Percentiles rank a stretch among this genome's conserved stretches.
These are phyloP conservation scores for Sebastes itinus DNA, from an alignment of 2,797 vertebrate genomes.

Conservation along the genomic window DNA sequence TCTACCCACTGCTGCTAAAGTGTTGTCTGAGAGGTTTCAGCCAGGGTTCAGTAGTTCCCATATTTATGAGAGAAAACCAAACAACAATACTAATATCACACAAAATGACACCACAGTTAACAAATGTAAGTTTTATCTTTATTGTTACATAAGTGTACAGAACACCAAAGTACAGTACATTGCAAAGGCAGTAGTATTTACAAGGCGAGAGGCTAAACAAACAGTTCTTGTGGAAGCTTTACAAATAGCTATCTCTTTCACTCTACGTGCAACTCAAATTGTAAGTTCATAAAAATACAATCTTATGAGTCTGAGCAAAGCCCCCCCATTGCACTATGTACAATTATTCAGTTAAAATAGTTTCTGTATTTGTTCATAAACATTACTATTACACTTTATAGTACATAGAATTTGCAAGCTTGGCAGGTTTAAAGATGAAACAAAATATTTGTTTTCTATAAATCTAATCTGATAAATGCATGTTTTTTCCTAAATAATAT, in stretches of 20 bases:
- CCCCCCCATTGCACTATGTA: slow-evolving; percentile 80
- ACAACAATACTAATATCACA: neutral
- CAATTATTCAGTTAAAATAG: slow-evolving; percentile 80
- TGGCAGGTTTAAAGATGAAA: slow-evolving; percentile 81
- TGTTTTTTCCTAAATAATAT: slow-evolving; percentile 68
- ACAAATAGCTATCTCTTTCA: slow-evolving; percentile 79
- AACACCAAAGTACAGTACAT: slow-evolving; percentile 84
- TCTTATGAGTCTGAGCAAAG: slow-evolving; percentile 67
- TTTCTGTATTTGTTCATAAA: slow-evolving; percentile 75
- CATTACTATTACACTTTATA: slow-evolving; percentile 81
- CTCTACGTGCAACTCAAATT: slow-evolving; percentile 80
- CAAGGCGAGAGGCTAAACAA: slow-evolving; percentile 86
- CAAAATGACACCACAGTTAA: slow-evolving; percentile 23
- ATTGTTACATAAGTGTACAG: slow-evolving; percentile 85
- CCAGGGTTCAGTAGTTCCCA: neutral
- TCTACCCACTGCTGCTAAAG: too few species aligned
- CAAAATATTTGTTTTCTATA: slow-evolving; percentile 66
- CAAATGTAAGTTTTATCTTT: slow-evolving; percentile 70
- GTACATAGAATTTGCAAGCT: slow-evolving; percentile 87
- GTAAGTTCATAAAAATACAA: slow-evolving; percentile 78
- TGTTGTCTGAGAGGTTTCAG: neutral
- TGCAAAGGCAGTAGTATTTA: slow-evolving; percentile 90
- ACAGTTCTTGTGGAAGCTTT: slow-evolving; percentile 79
- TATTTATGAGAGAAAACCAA: neutral
- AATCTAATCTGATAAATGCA: slow-evolving; percentile 74